Conservation (phyloP, 2,113 vertebrate genomes). For the Pelusios castaneus region DNA sequence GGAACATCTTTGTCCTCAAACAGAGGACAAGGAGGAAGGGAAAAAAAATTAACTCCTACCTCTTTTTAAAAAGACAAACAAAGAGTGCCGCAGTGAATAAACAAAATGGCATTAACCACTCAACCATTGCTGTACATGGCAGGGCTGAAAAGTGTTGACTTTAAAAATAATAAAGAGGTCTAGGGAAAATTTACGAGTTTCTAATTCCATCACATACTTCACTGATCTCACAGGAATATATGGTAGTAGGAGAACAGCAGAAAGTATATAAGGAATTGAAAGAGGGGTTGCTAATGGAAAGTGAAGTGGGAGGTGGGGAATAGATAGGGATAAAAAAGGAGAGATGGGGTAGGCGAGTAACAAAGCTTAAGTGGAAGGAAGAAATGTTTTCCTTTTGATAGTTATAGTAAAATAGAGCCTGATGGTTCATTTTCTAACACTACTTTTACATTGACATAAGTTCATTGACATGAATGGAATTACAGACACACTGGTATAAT, state of each 20-base stretch:
- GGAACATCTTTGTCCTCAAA: not conserved
- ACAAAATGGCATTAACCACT: not conserved
- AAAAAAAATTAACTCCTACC: not conserved
- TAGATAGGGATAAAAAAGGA: not conserved
- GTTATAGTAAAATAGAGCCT: not conserved
- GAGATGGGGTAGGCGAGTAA: not conserved
- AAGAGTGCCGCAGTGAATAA: not conserved
- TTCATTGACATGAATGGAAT: not conserved
- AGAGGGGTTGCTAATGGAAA: not conserved
- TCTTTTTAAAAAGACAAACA: not conserved
- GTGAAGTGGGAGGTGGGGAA: rapidly evolving
- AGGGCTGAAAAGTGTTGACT: not conserved
- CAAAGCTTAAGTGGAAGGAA: not conserved
- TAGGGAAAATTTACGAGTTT: not conserved
- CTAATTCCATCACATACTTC: not conserved
- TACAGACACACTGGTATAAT: not conserved
- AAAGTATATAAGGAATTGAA: not conserved
- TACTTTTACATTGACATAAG: not conserved
- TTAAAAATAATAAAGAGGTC: not conserved
- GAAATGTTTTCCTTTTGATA: not conserved
- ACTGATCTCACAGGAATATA: not conserved
- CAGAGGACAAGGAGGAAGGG: not conserved
- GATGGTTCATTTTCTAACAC: not conserved
- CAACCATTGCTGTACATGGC: not conserved
- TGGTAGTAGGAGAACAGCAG: not conserved